Evolutionary conservation across 2,113 vertebrate genomes (phyloP).

Genomic region (Passer domesticus): DNA sequence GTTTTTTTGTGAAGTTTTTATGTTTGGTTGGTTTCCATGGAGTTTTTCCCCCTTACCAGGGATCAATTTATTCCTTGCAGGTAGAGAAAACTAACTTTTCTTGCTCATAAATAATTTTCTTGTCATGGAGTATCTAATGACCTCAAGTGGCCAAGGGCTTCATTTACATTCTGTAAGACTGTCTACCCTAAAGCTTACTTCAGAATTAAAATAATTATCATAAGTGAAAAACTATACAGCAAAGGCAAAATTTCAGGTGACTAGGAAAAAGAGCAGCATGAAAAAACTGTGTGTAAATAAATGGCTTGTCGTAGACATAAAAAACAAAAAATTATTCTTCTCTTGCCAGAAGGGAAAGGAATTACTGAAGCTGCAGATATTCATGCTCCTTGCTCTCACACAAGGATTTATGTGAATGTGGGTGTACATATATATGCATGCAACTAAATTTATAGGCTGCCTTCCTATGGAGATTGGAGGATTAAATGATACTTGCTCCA

Average conservation of each 20-base stretch:
- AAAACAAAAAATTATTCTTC: constrained; percentile 5
- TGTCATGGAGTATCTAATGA: not conserved
- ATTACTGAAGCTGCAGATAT: not conserved
- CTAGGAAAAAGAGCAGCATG: not conserved
- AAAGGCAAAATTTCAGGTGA: not conserved
- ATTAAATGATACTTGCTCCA: not conserved
- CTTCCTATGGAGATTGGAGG: not conserved
- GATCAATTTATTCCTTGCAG: not conserved
- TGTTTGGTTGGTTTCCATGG: not conserved
- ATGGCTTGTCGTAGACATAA: not conserved
- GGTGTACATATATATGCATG: not conserved
- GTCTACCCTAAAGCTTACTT: not conserved
- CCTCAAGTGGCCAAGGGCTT: not conserved
- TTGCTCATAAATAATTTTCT: not conserved
- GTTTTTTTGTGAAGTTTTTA: not conserved
- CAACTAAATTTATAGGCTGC: not conserved
- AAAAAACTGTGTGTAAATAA: not conserved
- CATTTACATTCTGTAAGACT: not conserved
- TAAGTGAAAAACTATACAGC: not conserved
- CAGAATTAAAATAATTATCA: constrained; percentile 1
- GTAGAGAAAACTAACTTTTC: not conserved
- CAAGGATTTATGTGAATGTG: not conserved
- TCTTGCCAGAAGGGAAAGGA: not conserved
- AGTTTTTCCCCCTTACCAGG: not conserved
- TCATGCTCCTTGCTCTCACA: not conserved